A percentile compares a stretch with the other conserved stretches of the same genome.
Conservation (phyloP, 2,113 vertebrate species). For the Smithornis capensis region DNA sequence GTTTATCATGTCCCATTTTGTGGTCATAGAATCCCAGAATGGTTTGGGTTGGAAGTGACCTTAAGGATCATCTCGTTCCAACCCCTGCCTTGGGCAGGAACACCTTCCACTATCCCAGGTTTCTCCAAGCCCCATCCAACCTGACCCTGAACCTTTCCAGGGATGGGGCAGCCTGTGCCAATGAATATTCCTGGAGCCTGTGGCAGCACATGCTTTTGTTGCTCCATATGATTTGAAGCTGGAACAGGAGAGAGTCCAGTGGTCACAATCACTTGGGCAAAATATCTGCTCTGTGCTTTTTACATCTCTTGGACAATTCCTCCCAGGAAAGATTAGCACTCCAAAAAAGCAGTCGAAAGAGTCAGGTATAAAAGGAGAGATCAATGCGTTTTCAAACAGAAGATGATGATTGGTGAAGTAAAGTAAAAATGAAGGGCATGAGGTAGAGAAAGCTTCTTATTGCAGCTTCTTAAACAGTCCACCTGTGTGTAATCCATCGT, state of each 20-base stretch:
- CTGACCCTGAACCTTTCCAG: background rate
- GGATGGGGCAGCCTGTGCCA: background rate
- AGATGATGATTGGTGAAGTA: background rate
- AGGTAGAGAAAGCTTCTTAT: background rate
- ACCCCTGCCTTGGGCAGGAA: background rate
- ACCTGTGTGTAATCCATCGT: background rate
- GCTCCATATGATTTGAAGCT: background rate
- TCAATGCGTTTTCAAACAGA: background rate
- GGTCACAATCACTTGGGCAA: background rate
- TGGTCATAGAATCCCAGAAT: background rate
- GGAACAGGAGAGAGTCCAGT: background rate
- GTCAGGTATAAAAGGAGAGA: background rate
- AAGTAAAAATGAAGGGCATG: background rate
- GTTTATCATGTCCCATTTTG: background rate
- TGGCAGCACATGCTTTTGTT: background rate
- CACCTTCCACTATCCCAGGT: background rate
- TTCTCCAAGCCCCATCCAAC: fast-evolving
- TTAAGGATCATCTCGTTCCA: background rate
- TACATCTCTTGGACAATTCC: background rate
- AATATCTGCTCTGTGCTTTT: background rate
- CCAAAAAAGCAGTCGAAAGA: background rate
- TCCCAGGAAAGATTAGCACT: background rate
- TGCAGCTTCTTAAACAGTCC: background rate
- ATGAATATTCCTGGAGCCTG: background rate
- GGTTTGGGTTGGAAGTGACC: background rate